Conservation (phyloP, 2,113 vertebrate genomes). For the Chaetura pelagica region DNA sequence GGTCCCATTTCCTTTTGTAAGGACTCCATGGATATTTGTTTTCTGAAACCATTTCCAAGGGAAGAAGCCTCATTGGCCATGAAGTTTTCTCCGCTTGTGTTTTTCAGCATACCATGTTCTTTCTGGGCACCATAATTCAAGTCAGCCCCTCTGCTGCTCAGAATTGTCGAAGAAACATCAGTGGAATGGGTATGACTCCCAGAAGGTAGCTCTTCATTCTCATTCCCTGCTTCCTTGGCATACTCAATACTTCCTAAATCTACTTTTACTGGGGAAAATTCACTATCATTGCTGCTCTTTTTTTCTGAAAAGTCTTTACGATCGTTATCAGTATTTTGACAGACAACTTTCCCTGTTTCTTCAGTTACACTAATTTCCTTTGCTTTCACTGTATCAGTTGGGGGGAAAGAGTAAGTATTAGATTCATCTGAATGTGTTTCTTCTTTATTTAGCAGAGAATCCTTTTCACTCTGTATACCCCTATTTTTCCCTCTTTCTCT, state of each 20-base stretch:
- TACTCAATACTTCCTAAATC: not conserved
- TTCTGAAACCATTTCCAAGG: slow-evolving; percentile 20
- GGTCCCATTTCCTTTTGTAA: not conserved
- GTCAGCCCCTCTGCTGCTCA: not conserved
- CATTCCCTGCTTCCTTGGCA: not conserved
- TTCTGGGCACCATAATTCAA: not conserved
- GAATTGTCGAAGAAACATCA: not conserved
- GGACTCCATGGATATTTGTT: not conserved
- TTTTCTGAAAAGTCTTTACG: not conserved
- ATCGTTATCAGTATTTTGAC: not conserved
- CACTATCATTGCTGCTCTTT: not conserved
- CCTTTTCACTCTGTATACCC: not conserved
- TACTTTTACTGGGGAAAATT: not conserved
- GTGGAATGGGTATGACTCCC: not conserved
- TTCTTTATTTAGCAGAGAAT: not conserved
- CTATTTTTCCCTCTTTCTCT: not conserved
- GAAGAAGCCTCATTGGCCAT: not conserved
- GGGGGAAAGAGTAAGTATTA: not conserved
- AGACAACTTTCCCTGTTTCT: not conserved
- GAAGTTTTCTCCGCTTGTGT: not conserved
- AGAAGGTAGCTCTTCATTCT: not conserved
- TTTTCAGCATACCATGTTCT: not conserved
- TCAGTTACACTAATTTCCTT: not conserved
- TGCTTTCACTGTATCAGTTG: not conserved
- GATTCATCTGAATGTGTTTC: not conserved